Evolutionary conservation across 2,888 invertebrate genomes (phyloP), one percentile per base, ranked within the genome.

Genomic region (Ophion slaviceki): DNA sequence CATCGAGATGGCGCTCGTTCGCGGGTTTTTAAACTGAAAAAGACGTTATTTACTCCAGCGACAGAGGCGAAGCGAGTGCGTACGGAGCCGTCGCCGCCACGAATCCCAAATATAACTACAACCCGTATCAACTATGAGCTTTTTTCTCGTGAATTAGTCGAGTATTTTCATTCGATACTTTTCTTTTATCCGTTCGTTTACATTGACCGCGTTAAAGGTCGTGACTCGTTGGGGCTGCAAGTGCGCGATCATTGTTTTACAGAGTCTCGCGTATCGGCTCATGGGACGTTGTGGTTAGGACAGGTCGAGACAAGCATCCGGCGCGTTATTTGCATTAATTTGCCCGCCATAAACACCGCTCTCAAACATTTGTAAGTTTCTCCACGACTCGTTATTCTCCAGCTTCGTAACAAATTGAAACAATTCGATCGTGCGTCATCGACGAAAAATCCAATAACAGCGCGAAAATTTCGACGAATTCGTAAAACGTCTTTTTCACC

Each of bases 11-110:
- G 85, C 85, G 85, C 76, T 76, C 67, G 62, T 64, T 53, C 6
- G n/a, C n/a, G 4, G 40, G 28, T 28, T 71, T 84, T 80, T 28
- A 24, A 85, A 81, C 68, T n/a, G 78, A 82, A 85, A 83, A 85
- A 85, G 79, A 80, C 85, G 85, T 85, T 85, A 85, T 76, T 72
- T 66, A 59, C 70, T 59, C 53, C 71, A 75, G 70, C 36, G 61
- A 53, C 76, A 59, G 45, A 14, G 59, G 79, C 61, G 80, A 67
- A 76, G 81, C 40, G 45, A 45, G 82, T 59, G 70, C 47, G 66
- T 57, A 57, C 53, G 32, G 67, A 36, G 62, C 45, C 24, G 32
- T 66, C 66, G 81, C 81, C 28, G 32, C 53, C 75, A 40, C 47
- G 64, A 40, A 24, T 78, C 20, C 20, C 8, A 14, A 17, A 59